Evolutionary conservation across 2,113 vertebrate genomes (phyloP).

Genomic region (Pomatostomus ruficeps): DNA sequence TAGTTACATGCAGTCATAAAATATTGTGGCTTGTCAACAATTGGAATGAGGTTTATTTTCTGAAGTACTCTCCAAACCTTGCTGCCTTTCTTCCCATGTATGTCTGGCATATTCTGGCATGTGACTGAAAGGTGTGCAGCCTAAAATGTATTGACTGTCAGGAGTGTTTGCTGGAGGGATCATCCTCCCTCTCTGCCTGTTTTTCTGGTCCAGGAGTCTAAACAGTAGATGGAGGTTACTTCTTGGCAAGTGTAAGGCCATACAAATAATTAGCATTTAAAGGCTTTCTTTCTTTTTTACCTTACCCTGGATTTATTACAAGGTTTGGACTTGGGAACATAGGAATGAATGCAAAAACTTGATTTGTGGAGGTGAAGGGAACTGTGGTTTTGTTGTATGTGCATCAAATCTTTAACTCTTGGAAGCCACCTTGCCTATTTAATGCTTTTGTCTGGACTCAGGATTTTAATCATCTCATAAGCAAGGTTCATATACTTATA

Average conservation of each 20-base stretch:
- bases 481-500: background rate
- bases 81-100: background rate
- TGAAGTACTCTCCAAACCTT: background rate
- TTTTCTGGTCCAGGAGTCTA: background rate
- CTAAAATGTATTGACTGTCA: background rate
- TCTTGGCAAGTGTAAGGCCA: background rate
- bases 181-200: background rate
- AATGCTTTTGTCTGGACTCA: background rate
- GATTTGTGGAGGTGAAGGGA: background rate
- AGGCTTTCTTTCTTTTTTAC: background rate
- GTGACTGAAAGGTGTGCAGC: background rate
- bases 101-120: background rate
- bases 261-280: background rate
- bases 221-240: background rate
- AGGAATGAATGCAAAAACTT: background rate
- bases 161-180: background rate
- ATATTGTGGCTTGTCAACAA: background rate
- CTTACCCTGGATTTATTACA: background rate
- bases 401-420: background rate
- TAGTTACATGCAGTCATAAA: background rate
- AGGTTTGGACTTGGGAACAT: background rate
- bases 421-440: background rate
- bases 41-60: background rate
- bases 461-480: background rate
- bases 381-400: background rate